Base-by-base conservation (phyloP, 2,888 invertebrate species). In the Euproctis similis region DNA sequence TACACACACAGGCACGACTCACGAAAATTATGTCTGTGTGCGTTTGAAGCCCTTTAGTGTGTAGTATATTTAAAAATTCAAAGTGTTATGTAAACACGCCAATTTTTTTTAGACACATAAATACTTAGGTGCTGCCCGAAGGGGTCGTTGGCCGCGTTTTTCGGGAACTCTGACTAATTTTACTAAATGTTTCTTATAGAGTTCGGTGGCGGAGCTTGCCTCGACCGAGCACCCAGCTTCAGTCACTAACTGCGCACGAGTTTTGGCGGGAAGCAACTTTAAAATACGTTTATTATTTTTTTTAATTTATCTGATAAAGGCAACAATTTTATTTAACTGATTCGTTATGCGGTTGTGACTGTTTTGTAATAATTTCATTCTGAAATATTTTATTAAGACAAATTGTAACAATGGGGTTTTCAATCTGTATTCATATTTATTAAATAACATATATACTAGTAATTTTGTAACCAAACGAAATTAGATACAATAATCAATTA, bases 81-180 rank as follows among this genome's bases (percentile, higher is more conserved):
- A 50, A 58, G 68, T 78, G 78, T 82, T 84, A 82, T 82, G 84
- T 82, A 84, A 82, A 82, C 81, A 82, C 55, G 50, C 49, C 46
- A 61, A 61, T 68, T 76, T 73, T n/a, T 77, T 74, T 54, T 47
- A 46, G 63, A 57, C 61, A 62, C 65, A 69, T 69, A 80, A 77
- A 77, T 80, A 80, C 76, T 82, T 80, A 80, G 81, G 75, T 74
- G 65, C 64, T 68, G 70, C 68, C 63, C 57, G 46, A 59, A 58
- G 67, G 70, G 82, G 73, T 84, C 80, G 67, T 57, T 55, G 76
- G 58, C 76, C 80, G 66, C 53, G 55, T 64, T 77, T 80, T 82
- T 81, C 77, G 78, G 81, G 82, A 82, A 74, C 62, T 69, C 75
- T 84, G 81, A 81, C 77, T 82, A 81, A 82, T 81, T 75, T 69